Conservation (phyloP, 35 echinoderm and acorn worm species). For the Apostichopus parvimensis region DNA sequence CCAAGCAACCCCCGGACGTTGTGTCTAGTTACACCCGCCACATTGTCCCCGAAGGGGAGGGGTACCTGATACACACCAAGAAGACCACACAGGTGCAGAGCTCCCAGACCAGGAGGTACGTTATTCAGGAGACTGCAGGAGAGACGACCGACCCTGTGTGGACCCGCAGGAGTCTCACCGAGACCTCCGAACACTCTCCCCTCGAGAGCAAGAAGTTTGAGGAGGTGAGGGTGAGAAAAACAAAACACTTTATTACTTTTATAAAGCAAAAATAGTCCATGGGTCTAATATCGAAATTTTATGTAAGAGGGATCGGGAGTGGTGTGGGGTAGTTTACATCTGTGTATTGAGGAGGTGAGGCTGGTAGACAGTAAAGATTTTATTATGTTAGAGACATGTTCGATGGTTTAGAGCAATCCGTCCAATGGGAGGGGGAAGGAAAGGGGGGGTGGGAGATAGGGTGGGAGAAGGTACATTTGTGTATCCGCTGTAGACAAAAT, state of each 20-base stretch:
- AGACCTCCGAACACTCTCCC: background rate
- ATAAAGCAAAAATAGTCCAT: too few species aligned
- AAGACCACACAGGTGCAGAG: slow-evolving; percentile 52
- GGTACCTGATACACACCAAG: slow-evolving; percentile 40
- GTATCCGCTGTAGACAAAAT: too few species aligned
- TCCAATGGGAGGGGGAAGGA: too few species aligned
- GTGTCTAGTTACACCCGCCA: slow-evolving; percentile 34
- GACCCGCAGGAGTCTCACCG: slow-evolving; percentile 59
- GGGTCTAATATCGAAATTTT: too few species aligned
- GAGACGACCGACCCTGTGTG: slow-evolving; percentile 65
- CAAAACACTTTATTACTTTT: background rate
- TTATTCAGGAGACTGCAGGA: slow-evolving; percentile 24
- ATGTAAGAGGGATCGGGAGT: too few species aligned
- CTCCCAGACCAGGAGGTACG: slow-evolving; percentile 32
- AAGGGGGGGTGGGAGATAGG: too few species aligned
- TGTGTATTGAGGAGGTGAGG: too few species aligned
- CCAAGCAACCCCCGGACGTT: slow-evolving; percentile 64
- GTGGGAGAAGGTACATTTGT: too few species aligned
- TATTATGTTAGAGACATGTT: too few species aligned
- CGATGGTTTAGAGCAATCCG: too few species aligned
- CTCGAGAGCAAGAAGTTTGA: slow-evolving; percentile 2
- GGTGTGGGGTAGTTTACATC: too few species aligned
- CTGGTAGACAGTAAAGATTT: too few species aligned
- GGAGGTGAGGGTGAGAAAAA: slow-evolving; percentile 39
- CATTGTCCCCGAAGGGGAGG: slow-evolving; percentile 27